These are phyloP conservation scores for Tetranychus piercei DNA, from an alignment of 2,888 invertebrate species.

Conservation along the genomic window DNA sequence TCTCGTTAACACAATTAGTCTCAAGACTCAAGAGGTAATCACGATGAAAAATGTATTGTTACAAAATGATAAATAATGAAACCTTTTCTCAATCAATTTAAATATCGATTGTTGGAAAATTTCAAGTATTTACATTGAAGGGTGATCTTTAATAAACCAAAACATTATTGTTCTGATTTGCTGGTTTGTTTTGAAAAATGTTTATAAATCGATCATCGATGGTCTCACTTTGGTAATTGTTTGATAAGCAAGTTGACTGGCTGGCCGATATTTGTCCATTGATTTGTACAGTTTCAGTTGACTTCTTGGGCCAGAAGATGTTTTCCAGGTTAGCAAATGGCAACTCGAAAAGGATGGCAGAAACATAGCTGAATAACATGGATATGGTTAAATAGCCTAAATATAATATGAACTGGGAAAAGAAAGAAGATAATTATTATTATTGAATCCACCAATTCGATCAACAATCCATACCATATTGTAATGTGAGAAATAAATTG, in stretches of 20 bases:
- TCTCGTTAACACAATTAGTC: too few species aligned
- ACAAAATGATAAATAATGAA: too few species aligned
- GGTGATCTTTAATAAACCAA: background rate
- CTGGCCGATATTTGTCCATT: background rate
- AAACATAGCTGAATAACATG: background rate
- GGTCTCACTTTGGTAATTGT: background rate
- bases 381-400: conserved; percentile 4
- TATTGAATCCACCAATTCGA: background rate
- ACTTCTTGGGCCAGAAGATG: background rate
- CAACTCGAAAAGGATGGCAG: background rate
- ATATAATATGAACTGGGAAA: background rate
- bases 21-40: too few species aligned
- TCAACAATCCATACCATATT: background rate
- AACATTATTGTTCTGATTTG: background rate
- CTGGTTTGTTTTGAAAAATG: background rate
- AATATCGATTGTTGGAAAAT: too few species aligned
- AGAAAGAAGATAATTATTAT: background rate
- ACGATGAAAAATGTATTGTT: too few species aligned
- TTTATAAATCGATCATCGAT: background rate
- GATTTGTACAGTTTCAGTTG: background rate
- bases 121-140: too few species aligned
- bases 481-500: background rate
- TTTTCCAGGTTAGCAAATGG: background rate
- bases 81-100: too few species aligned
- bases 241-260: background rate